Conservation (phyloP, 2,888 invertebrate genomes). For the Gryllus longicercus region DNA sequence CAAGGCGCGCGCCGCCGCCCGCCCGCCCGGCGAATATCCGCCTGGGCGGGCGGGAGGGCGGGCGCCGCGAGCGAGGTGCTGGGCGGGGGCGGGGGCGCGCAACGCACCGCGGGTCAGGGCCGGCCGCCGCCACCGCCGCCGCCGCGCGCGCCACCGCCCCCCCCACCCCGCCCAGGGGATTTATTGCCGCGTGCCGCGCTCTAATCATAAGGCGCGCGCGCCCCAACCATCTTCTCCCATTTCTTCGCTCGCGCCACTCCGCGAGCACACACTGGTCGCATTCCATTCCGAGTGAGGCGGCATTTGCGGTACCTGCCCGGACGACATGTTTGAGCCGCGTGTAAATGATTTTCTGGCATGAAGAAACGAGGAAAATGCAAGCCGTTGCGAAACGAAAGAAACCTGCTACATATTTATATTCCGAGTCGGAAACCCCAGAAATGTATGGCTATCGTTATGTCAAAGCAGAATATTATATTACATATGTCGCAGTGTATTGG, state of each 20-base stretch:
- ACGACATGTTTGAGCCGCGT: too few relatives aligned
- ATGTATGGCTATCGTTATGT: too few relatives aligned
- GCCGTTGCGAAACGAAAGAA: too few relatives aligned
- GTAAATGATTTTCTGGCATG: too few relatives aligned
- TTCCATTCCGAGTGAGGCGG: too few relatives aligned
- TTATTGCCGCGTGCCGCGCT: neutral
- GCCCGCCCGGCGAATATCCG: neutral
- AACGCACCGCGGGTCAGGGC: constrained; percentile 4
- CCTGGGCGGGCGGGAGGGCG: neutral
- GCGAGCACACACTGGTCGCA: too few relatives aligned
- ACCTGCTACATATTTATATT: too few relatives aligned
- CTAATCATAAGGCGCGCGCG: constrained; percentile 3
- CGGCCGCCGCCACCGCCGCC: neutral
- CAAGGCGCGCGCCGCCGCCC: neutral
- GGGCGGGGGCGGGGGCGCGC: neutral
- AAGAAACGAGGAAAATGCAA: too few relatives aligned
- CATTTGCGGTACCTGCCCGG: too few relatives aligned
- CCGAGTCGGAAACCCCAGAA: too few relatives aligned
- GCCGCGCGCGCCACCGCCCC: neutral
- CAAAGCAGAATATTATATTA: too few relatives aligned
- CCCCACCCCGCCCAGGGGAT: neutral
- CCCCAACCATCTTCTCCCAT: neutral
- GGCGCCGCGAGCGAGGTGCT: neutral
- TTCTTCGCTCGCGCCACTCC: neutral
- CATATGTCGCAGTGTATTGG: too few relatives aligned